Evolutionary conservation across 2,888 invertebrate species (phyloP).

Genomic region (Ecdyonurus torrentis): DNA sequence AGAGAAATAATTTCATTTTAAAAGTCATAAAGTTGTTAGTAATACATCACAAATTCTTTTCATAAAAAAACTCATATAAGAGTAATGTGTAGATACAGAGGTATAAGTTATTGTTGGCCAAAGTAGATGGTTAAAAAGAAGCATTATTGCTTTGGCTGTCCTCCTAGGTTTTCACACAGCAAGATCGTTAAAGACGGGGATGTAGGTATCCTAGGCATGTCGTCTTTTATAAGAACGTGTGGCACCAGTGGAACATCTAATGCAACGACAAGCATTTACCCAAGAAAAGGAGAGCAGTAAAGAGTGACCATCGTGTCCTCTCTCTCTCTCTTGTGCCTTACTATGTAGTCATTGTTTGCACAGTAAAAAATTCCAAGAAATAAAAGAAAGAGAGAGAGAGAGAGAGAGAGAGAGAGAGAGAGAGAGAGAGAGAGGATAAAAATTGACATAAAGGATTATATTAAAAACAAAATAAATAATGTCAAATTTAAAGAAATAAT

Average conservation of each 20-base stretch:
- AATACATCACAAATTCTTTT: neutral
- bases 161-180: too few species aligned
- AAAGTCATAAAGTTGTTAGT: neutral
- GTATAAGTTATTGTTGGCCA: neutral
- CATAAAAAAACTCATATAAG: neutral
- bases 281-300: neutral
- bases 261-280: neutral
- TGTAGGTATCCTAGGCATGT: neutral
- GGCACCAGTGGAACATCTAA: neutral
- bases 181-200: neutral
- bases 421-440: too few species aligned
- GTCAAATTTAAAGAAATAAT: too few species aligned
- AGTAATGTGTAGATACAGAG: neutral
- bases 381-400: too few species aligned
- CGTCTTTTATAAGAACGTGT: neutral
- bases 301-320: neutral
- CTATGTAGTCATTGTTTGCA: too few species aligned
- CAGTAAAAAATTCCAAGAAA: too few species aligned
- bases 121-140: neutral
- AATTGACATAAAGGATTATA: too few species aligned
- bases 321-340: too few species aligned
- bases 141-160: neutral
- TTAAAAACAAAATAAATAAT: too few species aligned
- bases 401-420: too few species aligned
- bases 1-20: neutral